Percentiles rank a stretch among this genome's conserved stretches.
These are phyloP conservation scores for Incurvaria masculella DNA, from an alignment of 2,888 invertebrate genomes.

Conservation along the genomic window DNA sequence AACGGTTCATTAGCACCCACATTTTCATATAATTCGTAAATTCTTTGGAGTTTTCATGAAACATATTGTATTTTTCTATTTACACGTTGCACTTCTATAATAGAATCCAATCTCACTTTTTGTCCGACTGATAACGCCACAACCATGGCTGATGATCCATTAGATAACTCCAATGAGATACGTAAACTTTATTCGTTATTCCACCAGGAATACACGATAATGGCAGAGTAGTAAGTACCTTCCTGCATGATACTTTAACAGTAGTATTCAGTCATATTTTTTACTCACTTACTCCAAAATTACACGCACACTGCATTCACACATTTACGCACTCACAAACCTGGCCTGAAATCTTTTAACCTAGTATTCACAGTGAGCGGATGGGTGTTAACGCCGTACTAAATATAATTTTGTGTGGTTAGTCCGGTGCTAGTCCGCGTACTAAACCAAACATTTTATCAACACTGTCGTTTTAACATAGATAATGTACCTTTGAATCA, in stretches of 20 bases:
- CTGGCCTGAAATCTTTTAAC: background rate
- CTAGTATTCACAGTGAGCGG: background rate
- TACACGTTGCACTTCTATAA: too few species aligned
- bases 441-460: background rate
- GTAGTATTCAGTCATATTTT: conserved; percentile 1
- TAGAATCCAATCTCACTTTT: too few species aligned
- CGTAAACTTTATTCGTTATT: conserved; percentile 71
- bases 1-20: too few species aligned
- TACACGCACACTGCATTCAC: conserved; percentile 2
- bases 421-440: too few species aligned
- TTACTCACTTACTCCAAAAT: conserved; percentile 9
- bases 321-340: background rate
- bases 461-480: background rate
- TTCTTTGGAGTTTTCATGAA: too few species aligned
- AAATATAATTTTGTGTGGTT: too few species aligned
- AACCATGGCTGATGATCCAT: conserved; percentile 33
- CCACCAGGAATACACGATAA: conserved; percentile 85
- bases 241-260: too few species aligned
- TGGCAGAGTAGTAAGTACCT: conserved; percentile 86
- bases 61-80: too few species aligned
- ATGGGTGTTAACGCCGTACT: background rate
- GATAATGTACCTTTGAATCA: conserved; percentile 5
- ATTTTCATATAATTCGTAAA: too few species aligned
- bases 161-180: conserved; percentile 48
- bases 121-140: too few species aligned